Evolutionary conservation across 2,113 vertebrate genomes (phyloP).

Genomic region (Coryphaenoides rupestris): DNA sequence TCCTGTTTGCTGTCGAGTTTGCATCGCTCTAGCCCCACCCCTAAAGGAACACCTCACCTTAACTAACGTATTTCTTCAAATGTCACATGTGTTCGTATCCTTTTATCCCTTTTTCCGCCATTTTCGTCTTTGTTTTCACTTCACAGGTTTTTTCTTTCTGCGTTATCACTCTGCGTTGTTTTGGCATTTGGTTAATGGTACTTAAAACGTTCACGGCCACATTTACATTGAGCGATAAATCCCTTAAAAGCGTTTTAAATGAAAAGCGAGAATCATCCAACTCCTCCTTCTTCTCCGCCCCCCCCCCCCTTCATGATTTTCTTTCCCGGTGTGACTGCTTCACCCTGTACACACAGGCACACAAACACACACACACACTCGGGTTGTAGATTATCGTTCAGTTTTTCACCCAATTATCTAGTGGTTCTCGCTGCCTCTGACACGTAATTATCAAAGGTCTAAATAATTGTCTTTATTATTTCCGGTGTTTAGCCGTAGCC

Average conservation of each 20-base stretch:
- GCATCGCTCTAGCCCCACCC: no score
- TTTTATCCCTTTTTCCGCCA: conserved; percentile 29
- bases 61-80: no score
- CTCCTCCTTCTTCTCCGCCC: conserved; percentile 31
- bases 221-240: no score
- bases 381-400: conserved; percentile 76
- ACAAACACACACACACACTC: not conserved
- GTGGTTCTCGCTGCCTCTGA: conserved; percentile 76
- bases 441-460: conserved; percentile 80
- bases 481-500: conserved; percentile 70
- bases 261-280: not conserved
- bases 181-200: conserved; percentile 10
- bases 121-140: conserved; percentile 31
- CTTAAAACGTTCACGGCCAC: no score
- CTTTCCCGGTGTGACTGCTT: conserved; percentile 63
- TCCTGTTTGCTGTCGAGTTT: no score
- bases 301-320: conserved; percentile 37
- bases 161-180: conserved; percentile 39
- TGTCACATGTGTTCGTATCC: no score
- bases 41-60: no score
- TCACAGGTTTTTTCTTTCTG: conserved; percentile 34
- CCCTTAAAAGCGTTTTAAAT: no score
- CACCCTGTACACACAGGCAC: conserved; percentile 51
- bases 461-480: conserved; percentile 79
- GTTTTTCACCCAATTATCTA: conserved; percentile 78